Conservation (phyloP, 1,140 invertebrate species). For the Lycorma delicatula region DNA sequence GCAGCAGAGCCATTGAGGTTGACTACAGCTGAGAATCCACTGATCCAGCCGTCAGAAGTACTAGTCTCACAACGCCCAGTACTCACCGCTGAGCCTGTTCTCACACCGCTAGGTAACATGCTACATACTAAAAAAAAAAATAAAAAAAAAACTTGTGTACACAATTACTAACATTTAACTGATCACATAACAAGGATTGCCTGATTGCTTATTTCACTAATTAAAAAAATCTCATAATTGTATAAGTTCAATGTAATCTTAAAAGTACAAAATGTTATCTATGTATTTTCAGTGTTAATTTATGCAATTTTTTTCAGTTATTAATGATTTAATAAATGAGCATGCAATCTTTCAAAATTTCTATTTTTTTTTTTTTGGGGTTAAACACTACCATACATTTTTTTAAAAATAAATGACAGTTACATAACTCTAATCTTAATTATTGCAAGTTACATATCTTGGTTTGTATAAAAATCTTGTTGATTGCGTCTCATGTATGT, state of each 20-base stretch:
- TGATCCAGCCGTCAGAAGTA: conserved; percentile 74
- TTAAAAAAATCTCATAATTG: not conserved
- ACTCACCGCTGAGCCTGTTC: conserved; percentile 64
- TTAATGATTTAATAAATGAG: too few relatives aligned
- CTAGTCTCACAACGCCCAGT: conserved; percentile 62
- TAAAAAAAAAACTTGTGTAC: not conserved
- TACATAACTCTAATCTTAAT: too few relatives aligned
- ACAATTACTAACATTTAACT: not conserved
- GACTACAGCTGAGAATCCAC: conserved; percentile 47
- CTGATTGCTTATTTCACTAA: not conserved
- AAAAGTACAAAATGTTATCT: not conserved
- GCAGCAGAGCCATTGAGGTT: conserved; percentile 37
- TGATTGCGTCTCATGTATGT: too few relatives aligned
- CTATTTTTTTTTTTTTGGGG: too few relatives aligned
- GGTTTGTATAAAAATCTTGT: too few relatives aligned
- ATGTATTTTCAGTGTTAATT: conserved; percentile 4
- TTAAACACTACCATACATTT: too few relatives aligned
- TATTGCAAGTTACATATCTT: too few relatives aligned
- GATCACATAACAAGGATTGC: not conserved
- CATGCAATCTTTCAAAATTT: too few relatives aligned
- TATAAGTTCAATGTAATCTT: not conserved
- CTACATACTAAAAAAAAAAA: too few relatives aligned
- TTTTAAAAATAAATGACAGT: too few relatives aligned
- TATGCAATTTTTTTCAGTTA: conserved; percentile 16
- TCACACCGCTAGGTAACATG: conserved; percentile 65